Base-by-base conservation (phyloP, 2,797 vertebrate genomes). In the Sebastolobus altivelis region DNA sequence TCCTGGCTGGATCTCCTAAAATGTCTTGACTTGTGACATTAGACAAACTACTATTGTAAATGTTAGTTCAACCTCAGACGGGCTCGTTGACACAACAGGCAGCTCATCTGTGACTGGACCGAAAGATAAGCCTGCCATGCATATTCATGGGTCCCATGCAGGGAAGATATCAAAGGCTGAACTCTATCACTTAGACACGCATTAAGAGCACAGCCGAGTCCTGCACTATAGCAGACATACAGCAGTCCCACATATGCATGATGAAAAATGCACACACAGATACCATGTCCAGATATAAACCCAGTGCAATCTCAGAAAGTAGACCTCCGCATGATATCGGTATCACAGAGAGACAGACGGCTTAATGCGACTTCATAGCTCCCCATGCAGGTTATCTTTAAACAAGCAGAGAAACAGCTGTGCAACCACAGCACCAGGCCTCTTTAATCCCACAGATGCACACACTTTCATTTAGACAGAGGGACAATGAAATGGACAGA, bases 381-480 rank as follows among this genome's bases (percentile, higher is more conserved):
- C 72, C 83, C 83, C 63, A 55, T 82, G 83, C 90, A 93, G 90
- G 84, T 92, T 92, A 91, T 94, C 90, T 89, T 89, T 91, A 89
- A 92, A 92, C 91, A 92, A 91, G 33, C 90, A 92, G 80, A 86
- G 89, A 81, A 87, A 83, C 87, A 84, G 86, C 85, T 90, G 88
- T 86, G 90, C 85, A 86, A 81, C 85, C 84, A 82, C 79, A 72
- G 81, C 80, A 84, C 81, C 72, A 77, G 85, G 87, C 79, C 81
- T 80, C 71, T 88, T 85, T 94, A 94, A 94, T 95, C 92, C 89
- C 79, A 82, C 82, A 89, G 89, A 89, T 62, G 84, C 78, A 85
- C 74, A 79, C 72, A 74, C 77, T 90, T 90, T 86, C 82, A 89
- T 88, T 89, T 84, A 61, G 77, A 82, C 71, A 77, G 20, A 77